Evolutionary conservation across 2,888 invertebrate genomes (phyloP), one percentile per base, ranked within the genome.

Genomic region (Deroplatys truncata): DNA sequence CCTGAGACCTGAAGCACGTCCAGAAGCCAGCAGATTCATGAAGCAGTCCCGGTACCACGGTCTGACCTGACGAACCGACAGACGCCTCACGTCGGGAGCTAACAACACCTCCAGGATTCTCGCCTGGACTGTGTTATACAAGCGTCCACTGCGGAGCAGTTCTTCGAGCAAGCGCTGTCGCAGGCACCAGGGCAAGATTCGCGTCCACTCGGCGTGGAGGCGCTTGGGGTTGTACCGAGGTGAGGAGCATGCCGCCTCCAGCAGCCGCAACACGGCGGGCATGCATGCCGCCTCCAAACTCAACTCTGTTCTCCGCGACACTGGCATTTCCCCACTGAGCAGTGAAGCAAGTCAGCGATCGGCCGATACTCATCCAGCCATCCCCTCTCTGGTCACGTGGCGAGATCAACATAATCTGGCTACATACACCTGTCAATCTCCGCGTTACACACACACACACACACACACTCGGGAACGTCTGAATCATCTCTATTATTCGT

Each of bases 121-220:
- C 31, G 91, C 85, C 82, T 91, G 90, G 25, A 89, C 43, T 10
- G 90, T 90, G 84, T 90, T 90, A 89, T 91, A 90, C 56, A 91
- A n/a, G 16, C 91, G 90, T 20, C 91, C 91, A 28, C 89, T 86
- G 28, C 84, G 31, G 15, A 91, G 88, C 16, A 90, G 85, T 84
- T 89, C 88, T 29, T 91, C 90, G 16, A 91, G n/a, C 43, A 91
- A 90, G 20, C 88, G 72, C 88, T 91, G 91, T 16, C 91, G 89
- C 20, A 91, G 84, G 16, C 83, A 72, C 89, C 90, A 90, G 15
- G 91, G 91, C n/a, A 91, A 82, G 20, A 49, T 20, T 31, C 15
- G 28, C n/a, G n/a, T 28, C 49, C 86, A 88, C 72, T 89, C 88
- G 10, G 15, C n/a, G 49, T 88, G 89, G 16, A 90, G 84, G 15